phyloP scores from a whole-genome alignment of 2,797 vertebrate species.

The Chromis chromis region DNA sequence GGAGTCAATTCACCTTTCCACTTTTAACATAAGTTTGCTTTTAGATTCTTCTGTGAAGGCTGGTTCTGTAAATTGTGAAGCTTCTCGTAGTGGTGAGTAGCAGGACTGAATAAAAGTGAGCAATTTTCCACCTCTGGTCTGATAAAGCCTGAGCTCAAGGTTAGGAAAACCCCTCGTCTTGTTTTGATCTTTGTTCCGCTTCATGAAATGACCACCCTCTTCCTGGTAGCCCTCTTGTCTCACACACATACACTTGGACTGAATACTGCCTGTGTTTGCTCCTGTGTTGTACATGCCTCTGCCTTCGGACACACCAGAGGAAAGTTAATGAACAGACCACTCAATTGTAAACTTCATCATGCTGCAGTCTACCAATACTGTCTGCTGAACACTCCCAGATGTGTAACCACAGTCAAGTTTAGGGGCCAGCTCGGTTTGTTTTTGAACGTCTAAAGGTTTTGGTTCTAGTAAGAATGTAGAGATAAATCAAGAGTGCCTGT shows the following conservation, averaged over 20 bases:
- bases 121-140: slow-evolving; percentile 12
- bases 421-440: slow-evolving; percentile 12
- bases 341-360: slow-evolving; percentile 18
- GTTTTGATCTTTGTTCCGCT: slow-evolving; percentile 23
- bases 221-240: slow-evolving; percentile 12
- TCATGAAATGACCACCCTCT: slow-evolving; percentile 15
- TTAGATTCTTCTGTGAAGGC: background rate
- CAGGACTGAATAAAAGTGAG: background rate
- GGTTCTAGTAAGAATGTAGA: slow-evolving; percentile 11
- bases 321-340: slow-evolving; percentile 37
- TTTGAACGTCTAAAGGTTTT: slow-evolving; percentile 18
- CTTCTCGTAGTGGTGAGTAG: background rate
- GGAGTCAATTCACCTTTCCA: background rate
- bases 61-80: background rate
- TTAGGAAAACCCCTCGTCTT: slow-evolving; percentile 28
- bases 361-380: background rate
- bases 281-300: slow-evolving; percentile 10
- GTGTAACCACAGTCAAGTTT: slow-evolving; percentile 13
- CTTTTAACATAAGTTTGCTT: slow-evolving; percentile 6
- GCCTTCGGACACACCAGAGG: slow-evolving; percentile 2
- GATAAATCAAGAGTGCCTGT: slow-evolving; percentile 6
- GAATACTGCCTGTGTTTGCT: slow-evolving; percentile 24
- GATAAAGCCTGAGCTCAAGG: background rate
- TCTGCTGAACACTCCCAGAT: slow-evolving; percentile 17
- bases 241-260: background rate